Evolutionary conservation across 2,113 vertebrate species (phyloP).

Genomic region (Hiodon alosoides): DNA sequence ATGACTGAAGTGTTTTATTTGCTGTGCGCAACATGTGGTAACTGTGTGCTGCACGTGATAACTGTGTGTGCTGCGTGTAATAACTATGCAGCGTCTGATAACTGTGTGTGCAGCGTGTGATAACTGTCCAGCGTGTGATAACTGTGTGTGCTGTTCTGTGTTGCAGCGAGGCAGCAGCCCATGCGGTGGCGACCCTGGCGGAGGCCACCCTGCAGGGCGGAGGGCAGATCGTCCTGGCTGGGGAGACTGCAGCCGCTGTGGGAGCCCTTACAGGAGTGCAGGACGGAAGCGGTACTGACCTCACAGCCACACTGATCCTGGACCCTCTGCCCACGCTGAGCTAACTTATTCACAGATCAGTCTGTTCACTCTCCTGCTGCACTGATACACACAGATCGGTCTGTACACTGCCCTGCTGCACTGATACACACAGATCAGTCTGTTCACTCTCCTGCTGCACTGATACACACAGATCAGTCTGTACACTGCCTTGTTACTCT

Average conservation of each 20-base stretch:
- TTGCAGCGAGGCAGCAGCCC: conserved; percentile 89
- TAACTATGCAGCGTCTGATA: conserved; percentile 35
- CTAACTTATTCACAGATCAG: too few species aligned
- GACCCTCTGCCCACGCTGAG: not conserved
- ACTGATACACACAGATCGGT: too few species aligned
- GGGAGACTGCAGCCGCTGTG: conserved; percentile 90
- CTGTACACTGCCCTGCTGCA: too few species aligned
- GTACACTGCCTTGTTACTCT: too few species aligned
- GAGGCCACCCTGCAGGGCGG: conserved; percentile 96
- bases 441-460: too few species aligned
- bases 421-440: too few species aligned
- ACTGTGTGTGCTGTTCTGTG: conserved; percentile 12
- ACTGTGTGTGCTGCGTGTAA: conserved; percentile 19
- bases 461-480: too few species aligned
- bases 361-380: too few species aligned
- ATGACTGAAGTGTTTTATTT: not conserved
- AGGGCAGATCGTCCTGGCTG: conserved; percentile 92
- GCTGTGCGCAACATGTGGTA: not conserved
- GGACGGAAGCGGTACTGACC: conserved; percentile 72
- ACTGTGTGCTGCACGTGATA: not conserved
- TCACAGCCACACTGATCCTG: too few species aligned
- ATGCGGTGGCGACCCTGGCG: conserved; percentile 91
- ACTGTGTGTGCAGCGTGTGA: not conserved
- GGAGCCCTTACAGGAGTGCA: conserved; percentile 92
- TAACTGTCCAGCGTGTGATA: not conserved